Evolutionary conservation across 53 echinoderm and acorn worm genomes (phyloP).

Genomic region (Apostichopus leukothele): DNA sequence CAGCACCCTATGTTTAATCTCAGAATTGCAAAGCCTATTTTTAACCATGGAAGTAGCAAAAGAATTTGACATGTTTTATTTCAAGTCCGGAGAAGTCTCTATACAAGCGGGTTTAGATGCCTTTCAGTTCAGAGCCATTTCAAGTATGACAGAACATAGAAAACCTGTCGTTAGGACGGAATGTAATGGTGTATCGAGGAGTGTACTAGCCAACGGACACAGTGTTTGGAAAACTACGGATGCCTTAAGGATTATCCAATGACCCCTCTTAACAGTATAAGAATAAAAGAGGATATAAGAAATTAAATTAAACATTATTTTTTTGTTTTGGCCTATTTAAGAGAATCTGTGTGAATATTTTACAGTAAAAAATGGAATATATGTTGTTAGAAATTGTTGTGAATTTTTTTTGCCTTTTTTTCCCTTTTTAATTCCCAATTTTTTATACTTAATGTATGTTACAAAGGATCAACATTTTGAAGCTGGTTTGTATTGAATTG

Average conservation of each 20-base stretch:
- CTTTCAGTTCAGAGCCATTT: too few species aligned
- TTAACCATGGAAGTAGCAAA: neutral
- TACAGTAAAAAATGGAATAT: slow-evolving; percentile 30
- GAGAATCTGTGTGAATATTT: slow-evolving; percentile 21
- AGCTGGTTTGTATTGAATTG: slow-evolving; percentile 50
- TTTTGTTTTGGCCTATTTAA: neutral
- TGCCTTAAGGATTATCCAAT: neutral
- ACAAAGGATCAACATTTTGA: slow-evolving; percentile 41
- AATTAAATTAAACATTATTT: slow-evolving; percentile 1
- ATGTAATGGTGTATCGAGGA: neutral
- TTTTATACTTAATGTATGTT: slow-evolving; percentile 3
- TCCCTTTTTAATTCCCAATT: neutral
- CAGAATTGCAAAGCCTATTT: slow-evolving; percentile 2
- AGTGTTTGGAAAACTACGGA: too few species aligned
- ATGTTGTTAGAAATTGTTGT: slow-evolving; percentile 20
- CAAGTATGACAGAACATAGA: neutral
- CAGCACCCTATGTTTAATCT: too few species aligned
- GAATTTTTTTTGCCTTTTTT: neutral
- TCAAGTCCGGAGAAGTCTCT: too few species aligned
- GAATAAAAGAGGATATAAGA: neutral
- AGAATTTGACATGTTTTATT: too few species aligned
- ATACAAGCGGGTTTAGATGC: too few species aligned
- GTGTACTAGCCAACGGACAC: too few species aligned
- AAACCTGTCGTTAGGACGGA: too few species aligned
- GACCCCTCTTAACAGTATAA: neutral